Conservation (phyloP, 2,113 vertebrate species). For the Poicephalus gulielmi region DNA sequence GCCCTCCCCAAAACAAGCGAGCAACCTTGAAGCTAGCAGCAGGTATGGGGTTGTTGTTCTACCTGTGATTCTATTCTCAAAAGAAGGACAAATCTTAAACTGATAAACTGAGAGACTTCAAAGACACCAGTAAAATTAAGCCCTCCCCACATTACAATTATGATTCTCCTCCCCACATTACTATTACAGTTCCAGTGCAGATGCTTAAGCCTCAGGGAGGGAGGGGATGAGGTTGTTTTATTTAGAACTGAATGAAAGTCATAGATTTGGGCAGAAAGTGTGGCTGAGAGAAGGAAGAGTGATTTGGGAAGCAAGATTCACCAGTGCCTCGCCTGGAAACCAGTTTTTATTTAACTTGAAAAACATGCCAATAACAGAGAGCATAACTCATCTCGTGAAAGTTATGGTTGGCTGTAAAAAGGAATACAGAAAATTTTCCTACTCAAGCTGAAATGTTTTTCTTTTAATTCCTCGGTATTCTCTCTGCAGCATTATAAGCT, state of each 20-base stretch:
- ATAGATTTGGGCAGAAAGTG: neutral
- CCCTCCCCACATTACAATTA: neutral
- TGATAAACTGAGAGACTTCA: neutral
- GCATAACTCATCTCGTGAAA: conserved; percentile 36
- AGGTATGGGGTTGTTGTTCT: neutral
- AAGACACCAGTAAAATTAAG: neutral
- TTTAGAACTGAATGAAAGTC: neutral
- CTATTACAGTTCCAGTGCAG: neutral
- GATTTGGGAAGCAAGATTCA: conserved; percentile 26
- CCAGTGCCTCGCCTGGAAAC: conserved; percentile 48
- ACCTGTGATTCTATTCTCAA: neutral
- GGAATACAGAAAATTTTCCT: conserved; percentile 62
- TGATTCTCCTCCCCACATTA: neutral
- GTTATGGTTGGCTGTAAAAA: conserved; percentile 65
- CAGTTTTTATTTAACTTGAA: conserved; percentile 39
- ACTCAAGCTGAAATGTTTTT: conserved; percentile 56
- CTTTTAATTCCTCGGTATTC: conserved; percentile 56
- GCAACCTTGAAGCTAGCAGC: neutral
- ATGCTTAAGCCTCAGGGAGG: neutral
- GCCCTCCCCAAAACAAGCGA: neutral
- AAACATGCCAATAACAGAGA: conserved; percentile 53
- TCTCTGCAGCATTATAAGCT: conserved; percentile 43
- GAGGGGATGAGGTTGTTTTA: neutral
- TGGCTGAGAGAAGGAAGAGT: neutral
- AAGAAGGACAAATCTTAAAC: neutral